Evolutionary conservation across 2,113 vertebrate species (phyloP).

Genomic region (Seriola rivoliana): DNA sequence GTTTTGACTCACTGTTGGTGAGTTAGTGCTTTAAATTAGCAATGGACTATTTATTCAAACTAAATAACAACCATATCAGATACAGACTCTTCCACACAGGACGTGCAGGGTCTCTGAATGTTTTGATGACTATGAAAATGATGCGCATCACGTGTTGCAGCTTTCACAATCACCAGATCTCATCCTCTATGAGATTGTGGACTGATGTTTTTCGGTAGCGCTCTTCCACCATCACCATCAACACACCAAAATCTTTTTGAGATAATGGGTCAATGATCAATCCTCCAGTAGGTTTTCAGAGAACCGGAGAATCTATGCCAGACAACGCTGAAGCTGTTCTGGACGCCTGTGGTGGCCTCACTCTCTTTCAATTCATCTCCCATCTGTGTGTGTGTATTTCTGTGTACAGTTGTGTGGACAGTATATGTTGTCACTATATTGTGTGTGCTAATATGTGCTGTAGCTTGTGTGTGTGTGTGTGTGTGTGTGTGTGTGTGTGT

Average conservation of each 20-base stretch:
- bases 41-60: background rate
- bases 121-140: background rate
- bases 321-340: background rate
- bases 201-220: background rate
- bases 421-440: background rate
- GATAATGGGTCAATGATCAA: too few species aligned
- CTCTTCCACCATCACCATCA: background rate
- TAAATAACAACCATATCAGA: background rate
- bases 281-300: background rate
- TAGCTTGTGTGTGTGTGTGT: background rate
- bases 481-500: slow-evolving; percentile 12
- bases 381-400: background rate
- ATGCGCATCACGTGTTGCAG: background rate
- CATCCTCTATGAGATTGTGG: background rate
- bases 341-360: background rate
- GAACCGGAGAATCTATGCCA: background rate
- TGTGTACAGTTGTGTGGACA: background rate
- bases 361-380: background rate
- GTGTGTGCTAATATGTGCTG: background rate
- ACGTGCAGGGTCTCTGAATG: background rate
- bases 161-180: background rate
- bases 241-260: background rate
- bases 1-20: background rate
- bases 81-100: background rate
- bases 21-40: background rate